Base-by-base conservation (phyloP, 2,113 vertebrate species). In the Nannospalax galili region DNA sequence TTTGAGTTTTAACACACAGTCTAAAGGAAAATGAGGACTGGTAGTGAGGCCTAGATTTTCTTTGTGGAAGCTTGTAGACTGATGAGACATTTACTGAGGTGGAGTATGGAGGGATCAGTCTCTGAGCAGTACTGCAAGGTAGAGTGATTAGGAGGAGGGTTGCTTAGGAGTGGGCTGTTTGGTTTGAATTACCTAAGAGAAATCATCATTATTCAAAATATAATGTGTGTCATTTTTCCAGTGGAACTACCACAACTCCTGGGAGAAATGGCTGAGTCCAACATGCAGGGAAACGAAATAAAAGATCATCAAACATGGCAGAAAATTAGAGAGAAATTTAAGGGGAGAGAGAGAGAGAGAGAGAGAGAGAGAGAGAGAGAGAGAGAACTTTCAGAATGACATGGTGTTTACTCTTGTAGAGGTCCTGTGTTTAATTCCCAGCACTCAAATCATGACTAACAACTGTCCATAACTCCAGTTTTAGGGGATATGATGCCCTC, bases 41-140 rank as follows among this genome's bases (percentile, higher is more conserved):
- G 5, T 35, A 30, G 64, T 8, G 32, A 92, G 69, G 64, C 12
- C 48, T 24, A 70, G 5, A 30, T 2, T 62, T 69, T 35, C 17
- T 16, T 69, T 80, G 12, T 9, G 2, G 19, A 64, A 67, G 0
- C 3, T 0, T 26, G 22, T 81, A 2, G 3, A 26, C 37, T 64
- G 14, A 5, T 42, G 15, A 70, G 37, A 22, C 28, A 42, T 19
- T 80, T n/a, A 8, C 52, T 58, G 0, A 32, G 42, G 45, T 5
- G 40, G n/a, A 77, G 37, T 2, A n/a, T 19, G 40, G n/a, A 45
- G 28, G 14, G 15, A 5, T 0, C 62, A 30, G 48, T 10, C 10
- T 56, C 20, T 42, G 32, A 40, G 30, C 74, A 70, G 45, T 69
- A 22, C 62, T 52, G 9, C n/a, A 74, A 84, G 16, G 22, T 35